phyloP scores from a whole-genome alignment of 2,113 vertebrate genomes.

The Monarcha castaneiventris region DNA sequence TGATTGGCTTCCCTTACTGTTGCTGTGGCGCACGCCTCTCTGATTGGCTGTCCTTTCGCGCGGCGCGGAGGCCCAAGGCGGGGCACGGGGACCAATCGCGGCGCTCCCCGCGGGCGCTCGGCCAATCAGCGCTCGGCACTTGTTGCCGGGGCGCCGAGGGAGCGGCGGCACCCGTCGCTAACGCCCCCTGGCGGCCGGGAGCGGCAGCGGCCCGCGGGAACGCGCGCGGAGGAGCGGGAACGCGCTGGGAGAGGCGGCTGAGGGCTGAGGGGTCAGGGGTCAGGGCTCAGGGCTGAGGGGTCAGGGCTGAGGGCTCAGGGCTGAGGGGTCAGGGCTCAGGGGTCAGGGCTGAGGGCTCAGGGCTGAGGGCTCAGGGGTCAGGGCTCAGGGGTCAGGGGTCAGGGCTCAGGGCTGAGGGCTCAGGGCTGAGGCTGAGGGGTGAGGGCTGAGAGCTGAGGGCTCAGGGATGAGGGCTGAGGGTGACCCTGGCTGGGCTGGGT shows the following conservation, averaged over 20 bases:
- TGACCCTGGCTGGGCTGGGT: fast-evolving
- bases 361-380: too few relatives aligned
- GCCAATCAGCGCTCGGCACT: constrained; percentile 13
- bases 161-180: fast-evolving
- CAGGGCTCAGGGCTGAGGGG: too few relatives aligned
- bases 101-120: fast-evolving
- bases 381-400: too few relatives aligned
- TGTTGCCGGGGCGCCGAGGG: neutral
- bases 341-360: too few relatives aligned
- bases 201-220: too few relatives aligned
- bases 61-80: fast-evolving
- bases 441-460: too few relatives aligned
- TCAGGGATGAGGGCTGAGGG: neutral
- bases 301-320: too few relatives aligned
- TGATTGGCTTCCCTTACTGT: neutral
- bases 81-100: neutral
- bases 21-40: neutral
- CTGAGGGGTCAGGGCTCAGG: too few relatives aligned
- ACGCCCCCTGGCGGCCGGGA: neutral
- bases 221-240: too few relatives aligned
- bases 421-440: neutral
- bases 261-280: too few relatives aligned
- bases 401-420: too few relatives aligned
- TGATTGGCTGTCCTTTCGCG: neutral
- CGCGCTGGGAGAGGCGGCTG: too few relatives aligned